These are phyloP conservation scores for Meloidogyne floridensis DNA, from an alignment of 1,140 invertebrate species.

Conservation along the genomic window DNA sequence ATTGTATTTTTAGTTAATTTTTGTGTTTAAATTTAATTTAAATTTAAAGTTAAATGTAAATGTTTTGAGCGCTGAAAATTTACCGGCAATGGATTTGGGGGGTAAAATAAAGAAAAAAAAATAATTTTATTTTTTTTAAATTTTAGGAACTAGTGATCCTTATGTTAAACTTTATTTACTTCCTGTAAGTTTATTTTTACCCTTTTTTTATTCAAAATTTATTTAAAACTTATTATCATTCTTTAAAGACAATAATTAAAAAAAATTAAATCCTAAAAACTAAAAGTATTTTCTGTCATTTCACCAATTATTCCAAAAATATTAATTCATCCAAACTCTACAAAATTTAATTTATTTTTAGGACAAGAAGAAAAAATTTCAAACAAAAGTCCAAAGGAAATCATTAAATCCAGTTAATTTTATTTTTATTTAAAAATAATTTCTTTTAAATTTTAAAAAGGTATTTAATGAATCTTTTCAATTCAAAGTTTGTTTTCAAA, in stretches of 20 bases:
- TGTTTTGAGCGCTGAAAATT: constrained; percentile 62
- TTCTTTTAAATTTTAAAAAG: not conserved
- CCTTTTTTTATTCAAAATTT: not conserved
- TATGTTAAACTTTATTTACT: constrained; percentile 67
- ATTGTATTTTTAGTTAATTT: constrained; percentile 23
- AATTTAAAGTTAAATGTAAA: constrained; percentile 59
- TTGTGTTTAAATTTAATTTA: not conserved
- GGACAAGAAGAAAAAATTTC: constrained; percentile 68
- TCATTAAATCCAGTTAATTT: constrained; percentile 63
- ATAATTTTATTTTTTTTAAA: not conserved
- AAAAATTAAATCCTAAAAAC: too few relatives aligned
- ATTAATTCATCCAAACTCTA: too few relatives aligned
- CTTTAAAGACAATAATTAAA: too few relatives aligned
- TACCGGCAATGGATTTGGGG: constrained; percentile 64
- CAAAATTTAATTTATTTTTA: constrained; percentile 27
- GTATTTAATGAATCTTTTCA: constrained; percentile 67
- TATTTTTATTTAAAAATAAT: not conserved
- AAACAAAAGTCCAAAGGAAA: constrained; percentile 68
- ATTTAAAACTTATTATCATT: too few relatives aligned
- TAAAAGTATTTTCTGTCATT: too few relatives aligned
- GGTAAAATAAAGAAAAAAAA: constrained; percentile 14
- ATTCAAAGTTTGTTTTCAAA: constrained; percentile 52
- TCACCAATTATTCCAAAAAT: too few relatives aligned
- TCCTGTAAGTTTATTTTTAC: constrained; percentile 52
- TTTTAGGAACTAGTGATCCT: constrained; percentile 55